Conservation (phyloP, 1,140 invertebrate species). For the Samia ricini region DNA sequence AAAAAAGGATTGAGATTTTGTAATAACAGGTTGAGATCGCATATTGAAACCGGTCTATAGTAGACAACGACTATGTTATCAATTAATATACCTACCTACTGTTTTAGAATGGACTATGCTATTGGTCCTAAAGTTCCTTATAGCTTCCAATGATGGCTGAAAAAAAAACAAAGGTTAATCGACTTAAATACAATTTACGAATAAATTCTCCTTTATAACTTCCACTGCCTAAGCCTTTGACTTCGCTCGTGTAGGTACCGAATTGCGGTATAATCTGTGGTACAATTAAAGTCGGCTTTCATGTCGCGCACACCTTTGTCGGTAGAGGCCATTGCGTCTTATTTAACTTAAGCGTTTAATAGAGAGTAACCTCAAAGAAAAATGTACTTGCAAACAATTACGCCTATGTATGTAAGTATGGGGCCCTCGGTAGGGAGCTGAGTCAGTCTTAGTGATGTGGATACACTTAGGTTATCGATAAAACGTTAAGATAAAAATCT, state of each 20-base stretch:
- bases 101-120: too few species aligned
- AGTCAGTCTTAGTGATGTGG: constrained; percentile 55
- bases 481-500: neutral
- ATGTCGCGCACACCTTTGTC: constrained; percentile 67
- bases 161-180: too few species aligned
- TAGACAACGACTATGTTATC: too few species aligned
- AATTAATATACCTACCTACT: too few species aligned
- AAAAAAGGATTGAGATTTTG: too few species aligned
- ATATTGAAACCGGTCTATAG: too few species aligned
- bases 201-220: constrained; percentile 31
- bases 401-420: constrained; percentile 72
- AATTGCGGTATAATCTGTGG: constrained; percentile 75
- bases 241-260: constrained; percentile 46
- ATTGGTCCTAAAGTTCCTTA: too few species aligned
- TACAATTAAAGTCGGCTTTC: constrained; percentile 69
- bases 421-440: constrained; percentile 61
- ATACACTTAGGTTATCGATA: constrained; percentile 23
- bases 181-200: neutral
- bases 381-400: constrained; percentile 76
- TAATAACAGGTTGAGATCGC: too few species aligned
- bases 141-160: too few species aligned
- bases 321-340: constrained; percentile 59
- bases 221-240: constrained; percentile 60
- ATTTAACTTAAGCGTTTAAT: constrained; percentile 74
- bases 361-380: constrained; percentile 77